phyloP scores from a whole-genome alignment of 2,888 invertebrate species.

The Alcis repandata region DNA sequence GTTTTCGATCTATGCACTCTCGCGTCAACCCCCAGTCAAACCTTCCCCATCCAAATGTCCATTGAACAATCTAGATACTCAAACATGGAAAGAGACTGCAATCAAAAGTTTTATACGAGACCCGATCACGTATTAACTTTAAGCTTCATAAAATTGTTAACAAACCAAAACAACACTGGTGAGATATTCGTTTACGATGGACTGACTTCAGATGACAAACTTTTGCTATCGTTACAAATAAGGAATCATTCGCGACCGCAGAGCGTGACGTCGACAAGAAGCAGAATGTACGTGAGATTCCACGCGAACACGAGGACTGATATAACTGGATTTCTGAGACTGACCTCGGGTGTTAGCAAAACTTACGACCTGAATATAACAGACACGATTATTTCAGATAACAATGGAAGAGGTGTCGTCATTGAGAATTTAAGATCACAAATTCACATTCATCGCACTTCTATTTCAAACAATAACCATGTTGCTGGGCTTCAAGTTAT shows the following conservation, averaged over 20 bases:
- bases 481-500: conserved; percentile 96
- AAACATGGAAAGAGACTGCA: conserved; percentile 90
- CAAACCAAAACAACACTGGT: conserved; percentile 91
- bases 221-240: conserved; percentile 90
- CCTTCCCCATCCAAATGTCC: conserved; percentile 94
- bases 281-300: conserved; percentile 93
- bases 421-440: conserved; percentile 96
- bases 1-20: conserved; percentile 95
- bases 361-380: conserved; percentile 95
- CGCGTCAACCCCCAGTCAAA: conserved; percentile 93
- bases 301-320: conserved; percentile 90
- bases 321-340: conserved; percentile 91
- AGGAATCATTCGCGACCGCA: conserved; percentile 96
- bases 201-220: conserved; percentile 89
- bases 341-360: conserved; percentile 92
- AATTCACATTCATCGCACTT: conserved; percentile 93
- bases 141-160: conserved; percentile 93
- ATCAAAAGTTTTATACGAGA: conserved; percentile 92
- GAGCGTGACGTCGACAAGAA: conserved; percentile 93
- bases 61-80: conserved; percentile 93
- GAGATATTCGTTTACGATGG: conserved; percentile 93
- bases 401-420: conserved; percentile 98
- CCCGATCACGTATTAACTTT: conserved; percentile 94
- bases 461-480: conserved; percentile 94
- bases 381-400: conserved; percentile 94